Evolutionary conservation across 1,140 invertebrate genomes (phyloP).

Genomic region (Platyscapa corneri): DNA sequence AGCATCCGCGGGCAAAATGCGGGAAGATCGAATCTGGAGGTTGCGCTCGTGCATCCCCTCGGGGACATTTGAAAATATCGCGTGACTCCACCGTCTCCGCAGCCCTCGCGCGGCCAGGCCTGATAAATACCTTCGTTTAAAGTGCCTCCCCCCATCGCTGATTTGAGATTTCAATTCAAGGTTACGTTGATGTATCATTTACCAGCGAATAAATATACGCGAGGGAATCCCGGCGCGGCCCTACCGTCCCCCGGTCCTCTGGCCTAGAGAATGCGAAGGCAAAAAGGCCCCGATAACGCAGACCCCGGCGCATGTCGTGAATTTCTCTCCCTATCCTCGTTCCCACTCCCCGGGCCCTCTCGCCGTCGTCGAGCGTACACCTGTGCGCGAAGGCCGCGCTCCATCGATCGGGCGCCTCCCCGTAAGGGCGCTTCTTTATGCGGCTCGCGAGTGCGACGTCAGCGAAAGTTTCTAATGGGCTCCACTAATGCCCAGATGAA

Average conservation of each 20-base stretch:
- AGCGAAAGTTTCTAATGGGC: constrained; percentile 35
- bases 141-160: background rate
- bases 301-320: constrained; percentile 13
- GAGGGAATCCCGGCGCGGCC: background rate
- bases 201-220: constrained; percentile 38
- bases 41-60: constrained; percentile 28
- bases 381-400: background rate
- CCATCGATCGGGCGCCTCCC: background rate
- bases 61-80: constrained; percentile 51
- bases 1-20: background rate
- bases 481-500: constrained; percentile 24
- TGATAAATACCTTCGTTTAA: constrained; percentile 27
- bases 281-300: constrained; percentile 35
- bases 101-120: background rate
- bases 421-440: constrained; percentile 17
- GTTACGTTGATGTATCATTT: constrained; percentile 48
- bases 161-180: constrained; percentile 53
- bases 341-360: background rate
- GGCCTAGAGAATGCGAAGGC: constrained; percentile 26
- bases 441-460: background rate
- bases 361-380: background rate
- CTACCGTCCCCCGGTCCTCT: too few relatives aligned
- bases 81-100: constrained; percentile 29
- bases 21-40: constrained; percentile 10
- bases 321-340: background rate